Evolutionary conservation across 2,888 invertebrate species (phyloP).

Genomic region (Agriopis marginaria): DNA sequence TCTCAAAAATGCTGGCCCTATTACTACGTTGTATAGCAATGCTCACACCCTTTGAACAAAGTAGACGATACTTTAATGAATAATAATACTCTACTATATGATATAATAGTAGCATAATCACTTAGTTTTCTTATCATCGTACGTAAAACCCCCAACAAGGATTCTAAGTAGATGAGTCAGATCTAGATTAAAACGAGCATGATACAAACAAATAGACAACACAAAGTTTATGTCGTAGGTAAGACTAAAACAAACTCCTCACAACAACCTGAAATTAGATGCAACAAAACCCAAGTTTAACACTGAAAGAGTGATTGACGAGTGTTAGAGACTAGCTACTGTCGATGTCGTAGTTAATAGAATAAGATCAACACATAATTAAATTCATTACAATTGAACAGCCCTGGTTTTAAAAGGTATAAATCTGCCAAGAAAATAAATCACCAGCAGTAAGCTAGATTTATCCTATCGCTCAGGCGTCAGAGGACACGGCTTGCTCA

Average conservation of each 20-base stretch:
- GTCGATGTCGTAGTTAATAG: neutral
- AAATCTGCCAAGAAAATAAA: too few relatives aligned
- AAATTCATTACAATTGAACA: neutral
- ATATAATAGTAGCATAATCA: too few relatives aligned
- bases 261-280: conserved; percentile 6
- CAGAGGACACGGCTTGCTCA: too few relatives aligned
- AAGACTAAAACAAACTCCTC: neutral
- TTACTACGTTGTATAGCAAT: too few relatives aligned
- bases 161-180: neutral
- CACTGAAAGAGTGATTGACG: conserved; percentile 3
- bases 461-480: too few relatives aligned
- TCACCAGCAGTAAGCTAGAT: too few relatives aligned
- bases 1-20: too few relatives aligned
- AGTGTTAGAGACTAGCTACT: neutral
- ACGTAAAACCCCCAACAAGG: neutral
- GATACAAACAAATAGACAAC: neutral
- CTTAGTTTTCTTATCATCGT: neutral
- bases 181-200: neutral
- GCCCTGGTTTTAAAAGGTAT: neutral
- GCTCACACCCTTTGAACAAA: too few relatives aligned
- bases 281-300: conserved; percentile 5
- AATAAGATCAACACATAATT: neutral
- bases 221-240: neutral
- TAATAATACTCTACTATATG: too few relatives aligned
- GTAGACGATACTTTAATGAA: too few relatives aligned